Evolutionary conservation across 2,113 vertebrate species (phyloP).

Genomic region (Mustelus asterias): DNA sequence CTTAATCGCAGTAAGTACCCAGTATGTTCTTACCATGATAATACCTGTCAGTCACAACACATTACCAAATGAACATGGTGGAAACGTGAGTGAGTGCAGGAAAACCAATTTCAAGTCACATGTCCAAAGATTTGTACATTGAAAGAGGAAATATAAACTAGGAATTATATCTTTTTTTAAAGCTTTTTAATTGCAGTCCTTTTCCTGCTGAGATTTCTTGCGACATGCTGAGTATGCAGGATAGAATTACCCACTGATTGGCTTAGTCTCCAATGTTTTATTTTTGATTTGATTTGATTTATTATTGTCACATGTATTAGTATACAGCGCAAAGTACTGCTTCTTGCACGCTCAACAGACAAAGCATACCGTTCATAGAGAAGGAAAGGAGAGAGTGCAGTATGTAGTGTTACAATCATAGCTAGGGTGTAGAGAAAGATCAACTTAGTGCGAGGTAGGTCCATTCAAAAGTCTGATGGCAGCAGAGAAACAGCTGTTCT

Average conservation of each 20-base stretch:
- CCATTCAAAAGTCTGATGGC: too few relatives aligned
- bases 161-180: not conserved
- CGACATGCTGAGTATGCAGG: not conserved
- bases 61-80: not conserved
- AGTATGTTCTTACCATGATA: slow-evolving; percentile 32
- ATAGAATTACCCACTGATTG: not conserved
- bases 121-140: not conserved
- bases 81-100: not conserved
- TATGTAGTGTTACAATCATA: too few relatives aligned
- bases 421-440: too few relatives aligned
- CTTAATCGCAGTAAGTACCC: slow-evolving; percentile 92
- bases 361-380: too few relatives aligned
- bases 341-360: too few relatives aligned
- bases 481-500: too few relatives aligned
- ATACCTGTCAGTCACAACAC: not conserved
- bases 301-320: too few relatives aligned
- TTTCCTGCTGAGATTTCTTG: not conserved
- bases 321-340: too few relatives aligned
- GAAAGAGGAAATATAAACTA: not conserved
- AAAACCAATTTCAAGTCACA: not conserved
- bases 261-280: not conserved
- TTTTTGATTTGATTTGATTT: not conserved
- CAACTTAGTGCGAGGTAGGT: too few relatives aligned
- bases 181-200: not conserved
- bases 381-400: too few relatives aligned